A percentile compares a stretch with the other conserved stretches of the same genome.
phyloP scores from a whole-genome alignment of 2,888 invertebrate genomes.

The Odontomyia ornata region DNA sequence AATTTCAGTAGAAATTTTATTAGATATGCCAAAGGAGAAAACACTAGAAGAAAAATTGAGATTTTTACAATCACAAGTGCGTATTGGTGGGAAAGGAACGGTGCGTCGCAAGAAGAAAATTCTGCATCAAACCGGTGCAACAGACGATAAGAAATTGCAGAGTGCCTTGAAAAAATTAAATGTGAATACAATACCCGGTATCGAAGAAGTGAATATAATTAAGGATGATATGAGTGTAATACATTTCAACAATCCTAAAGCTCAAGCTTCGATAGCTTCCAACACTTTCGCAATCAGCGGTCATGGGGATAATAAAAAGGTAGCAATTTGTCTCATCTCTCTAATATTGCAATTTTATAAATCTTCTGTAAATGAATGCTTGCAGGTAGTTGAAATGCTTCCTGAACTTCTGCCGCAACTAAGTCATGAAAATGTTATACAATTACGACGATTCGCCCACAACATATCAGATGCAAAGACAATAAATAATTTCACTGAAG shows the following conservation, averaged over 20 bases:
- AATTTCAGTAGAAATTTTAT: conserved; percentile 25
- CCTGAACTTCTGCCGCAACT: conserved; percentile 97
- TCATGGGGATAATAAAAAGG: conserved; percentile 97
- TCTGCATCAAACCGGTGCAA: conserved; percentile 97
- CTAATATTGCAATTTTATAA: neutral
- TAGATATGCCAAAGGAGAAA: conserved; percentile 28
- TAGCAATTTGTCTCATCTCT: conserved; percentile 61
- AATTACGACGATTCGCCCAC: conserved; percentile 84
- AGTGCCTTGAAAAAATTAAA: conserved; percentile 97
- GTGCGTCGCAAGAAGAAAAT: conserved; percentile 99
- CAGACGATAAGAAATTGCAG: conserved; percentile 99
- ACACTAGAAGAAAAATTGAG: conserved; percentile 98
- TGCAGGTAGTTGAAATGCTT: conserved; percentile 94
- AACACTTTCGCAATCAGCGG: conserved; percentile 99
- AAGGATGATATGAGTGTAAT: conserved; percentile 99
- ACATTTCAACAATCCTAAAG: conserved; percentile 99
- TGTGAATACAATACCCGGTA: conserved; percentile 98
- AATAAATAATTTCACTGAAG: conserved; percentile 67
- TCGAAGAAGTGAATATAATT: conserved; percentile 99
- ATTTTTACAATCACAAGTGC: conserved; percentile 90
- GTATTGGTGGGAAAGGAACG: conserved; percentile 99
- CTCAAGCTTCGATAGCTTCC: conserved; percentile 97
- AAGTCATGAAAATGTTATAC: conserved; percentile 95
- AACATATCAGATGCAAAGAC: conserved; percentile 58
- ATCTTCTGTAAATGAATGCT: neutral